These are phyloP conservation scores for Agrotis exclamationis DNA, from an alignment of 2,888 invertebrate genomes.

Conservation along the genomic window DNA sequence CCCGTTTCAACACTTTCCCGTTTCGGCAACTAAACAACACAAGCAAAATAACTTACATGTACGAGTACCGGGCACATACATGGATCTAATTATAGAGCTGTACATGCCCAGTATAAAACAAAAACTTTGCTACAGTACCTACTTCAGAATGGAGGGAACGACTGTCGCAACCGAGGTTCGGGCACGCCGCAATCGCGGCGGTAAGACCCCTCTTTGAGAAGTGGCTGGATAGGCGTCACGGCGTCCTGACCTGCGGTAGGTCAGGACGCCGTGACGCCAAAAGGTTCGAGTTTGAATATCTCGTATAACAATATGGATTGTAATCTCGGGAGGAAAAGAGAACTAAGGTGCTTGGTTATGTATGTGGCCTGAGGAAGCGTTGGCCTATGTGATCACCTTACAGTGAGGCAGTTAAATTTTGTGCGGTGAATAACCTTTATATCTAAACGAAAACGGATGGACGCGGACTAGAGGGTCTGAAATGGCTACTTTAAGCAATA, in stretches of 20 bases:
- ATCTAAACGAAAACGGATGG: too few relatives aligned
- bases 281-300: constrained; percentile 49
- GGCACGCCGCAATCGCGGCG: too few relatives aligned
- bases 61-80: constrained; percentile 11
- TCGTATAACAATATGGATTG: constrained; percentile 57
- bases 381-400: not conserved
- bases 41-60: constrained; percentile 17
- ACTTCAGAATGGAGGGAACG: too few relatives aligned
- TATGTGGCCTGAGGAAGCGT: not conserved
- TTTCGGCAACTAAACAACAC: not conserved
- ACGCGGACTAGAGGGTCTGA: too few relatives aligned
- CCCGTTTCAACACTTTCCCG: too few relatives aligned
- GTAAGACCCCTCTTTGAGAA: too few relatives aligned
- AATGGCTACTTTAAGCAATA: too few relatives aligned
- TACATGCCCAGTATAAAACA: constrained; percentile 40
- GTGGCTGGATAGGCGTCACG: too few relatives aligned
- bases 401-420: constrained; percentile 2
- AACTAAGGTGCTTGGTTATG: constrained; percentile 25
- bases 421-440: not conserved
- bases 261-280: too few relatives aligned
- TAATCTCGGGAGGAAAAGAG: constrained; percentile 31
- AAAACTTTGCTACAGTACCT: too few relatives aligned
- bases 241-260: too few relatives aligned
- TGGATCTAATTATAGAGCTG: constrained; percentile 52
- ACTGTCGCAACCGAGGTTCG: too few relatives aligned